Evolutionary conservation across 1,140 invertebrate species (phyloP), one percentile per base, ranked within the genome.

Genomic region (Cotesia vestalis): DNA sequence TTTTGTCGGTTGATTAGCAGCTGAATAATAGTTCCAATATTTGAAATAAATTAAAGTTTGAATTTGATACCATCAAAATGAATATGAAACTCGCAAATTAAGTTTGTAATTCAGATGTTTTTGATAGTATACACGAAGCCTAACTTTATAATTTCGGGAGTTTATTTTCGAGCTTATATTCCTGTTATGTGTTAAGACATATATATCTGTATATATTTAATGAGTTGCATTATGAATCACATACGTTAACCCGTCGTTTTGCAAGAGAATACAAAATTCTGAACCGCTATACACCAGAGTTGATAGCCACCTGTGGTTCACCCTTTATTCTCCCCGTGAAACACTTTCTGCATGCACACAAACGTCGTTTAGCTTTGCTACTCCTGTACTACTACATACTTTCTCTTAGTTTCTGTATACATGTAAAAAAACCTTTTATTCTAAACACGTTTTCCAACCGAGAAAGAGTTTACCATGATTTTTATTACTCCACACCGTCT

Each of bases 291-390:
- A 35, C 40, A 46, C 64, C 34, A 52, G 20, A 46, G 71, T 73
- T 73, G 59, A 67, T 68, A 60, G 64, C 71, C 72, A 73, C 72
- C 72, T 73, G 72, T 73, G 64, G 61, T 73, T 63, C 72, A 38
- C 46, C 27, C 51, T 17, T 62, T 64, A 34, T 53, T 38, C 59
- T 63, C 51, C 61, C 61, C 53, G 40, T 53, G 64, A 71, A 62
- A 62, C 46, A 71, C 69, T 71, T 64, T 71, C 59, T 46, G 55
- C 38, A 70, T 70, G 55, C 67, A 69, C 27, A 67, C 67, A 69
- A 36, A 17, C 59, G 12, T 35, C 35, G 46, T 14, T 40, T 52
- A 20, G 38, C 36, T 46, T 51, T 12, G n/a, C 59, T 46, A 46
- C 40, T 46, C 40, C 11, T 46, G 40, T 46, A 46, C 40, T 46